Base-by-base conservation (phyloP, 2,888 invertebrate species). In the Zelleria hepariella region DNA sequence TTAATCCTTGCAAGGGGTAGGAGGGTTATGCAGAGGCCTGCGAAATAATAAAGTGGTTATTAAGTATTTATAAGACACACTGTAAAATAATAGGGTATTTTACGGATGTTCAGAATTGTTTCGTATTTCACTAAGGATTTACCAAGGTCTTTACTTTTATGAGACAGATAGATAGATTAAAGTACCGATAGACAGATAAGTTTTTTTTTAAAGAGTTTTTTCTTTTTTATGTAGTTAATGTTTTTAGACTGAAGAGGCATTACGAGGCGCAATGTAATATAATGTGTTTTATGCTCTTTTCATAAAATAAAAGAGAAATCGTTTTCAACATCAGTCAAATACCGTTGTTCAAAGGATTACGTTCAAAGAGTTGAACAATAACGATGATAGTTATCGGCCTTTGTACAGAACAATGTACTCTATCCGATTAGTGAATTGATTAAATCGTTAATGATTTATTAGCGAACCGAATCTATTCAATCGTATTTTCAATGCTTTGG, bases 21-120 rank as follows among this genome's bases (percentile, higher is more conserved):
- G 4, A 23, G 21, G 51, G 51, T 23, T 51, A 20, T 20, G 23
- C 51, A 10, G 21, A 24, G 24, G 24, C 25, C n/a, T n/a, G n/a
- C 5, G 23, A 53, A 21, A 53, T 25, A 78, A 80, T 78, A 76
- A 75, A 70, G 64, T 62, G 62, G 64, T 69, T 69, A 75, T 79
- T 77, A 78, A 75, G 67, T 75, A 80, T 81, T 78, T 72, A 78
- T 73, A 70, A 69, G 66, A 61, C 59, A 66, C 66, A 66, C 70
- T 64, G 67, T 66, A 65, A 72, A 69, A 68, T 61, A 65, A 68
- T 70, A 74, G 75, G 75, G 71, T 75, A 68, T 73, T 62, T n/a
- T 32, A 10, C 27, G 27, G 20, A 4, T n/a, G n/a, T n/a, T n/a
- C n/a, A n/a, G n/a, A n/a, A n/a, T n/a, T n/a, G n/a, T n/a, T n/a